Conservation (phyloP, 2,888 invertebrate species). For the Acrobasis repandana region DNA sequence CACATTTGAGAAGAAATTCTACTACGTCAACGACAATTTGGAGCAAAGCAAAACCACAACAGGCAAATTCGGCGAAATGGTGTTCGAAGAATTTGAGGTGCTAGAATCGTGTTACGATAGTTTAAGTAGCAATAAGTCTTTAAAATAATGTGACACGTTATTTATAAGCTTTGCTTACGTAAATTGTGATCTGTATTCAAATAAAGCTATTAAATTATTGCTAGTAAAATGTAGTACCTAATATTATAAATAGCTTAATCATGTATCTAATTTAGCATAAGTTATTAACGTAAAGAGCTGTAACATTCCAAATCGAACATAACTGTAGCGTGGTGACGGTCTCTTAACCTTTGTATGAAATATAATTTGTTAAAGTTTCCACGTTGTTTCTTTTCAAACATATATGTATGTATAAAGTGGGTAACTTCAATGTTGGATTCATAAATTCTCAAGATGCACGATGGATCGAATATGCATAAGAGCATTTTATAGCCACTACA, state of each 20-base stretch:
- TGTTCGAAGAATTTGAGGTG: conserved; percentile 91
- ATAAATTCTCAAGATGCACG: no score
- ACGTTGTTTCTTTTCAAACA: conserved; percentile 32
- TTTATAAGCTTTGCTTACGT: conserved; percentile 60
- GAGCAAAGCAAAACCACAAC: conserved; percentile 81
- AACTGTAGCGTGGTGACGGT: conserved; percentile 75
- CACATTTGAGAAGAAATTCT: conserved; percentile 82
- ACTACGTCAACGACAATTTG: conserved; percentile 83
- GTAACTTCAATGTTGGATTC: no score
- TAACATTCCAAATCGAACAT: conserved; percentile 52
- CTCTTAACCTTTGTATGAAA: conserved; percentile 68
- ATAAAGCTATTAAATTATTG: conserved; percentile 76
- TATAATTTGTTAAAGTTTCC: conserved; percentile 48
- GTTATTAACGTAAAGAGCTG: conserved; percentile 41
- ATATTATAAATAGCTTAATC: conserved; percentile 56
- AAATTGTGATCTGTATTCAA: conserved; percentile 77
- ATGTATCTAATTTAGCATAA: conserved; percentile 52
- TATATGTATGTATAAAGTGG: background rate
- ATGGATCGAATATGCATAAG: no score
- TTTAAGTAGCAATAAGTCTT: conserved; percentile 81
- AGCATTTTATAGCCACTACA: no score
- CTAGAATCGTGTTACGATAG: conserved; percentile 85
- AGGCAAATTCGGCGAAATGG: conserved; percentile 91
- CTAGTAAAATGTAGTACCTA: conserved; percentile 59
- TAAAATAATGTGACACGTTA: conserved; percentile 59